Percentiles rank a stretch among this genome's conserved stretches.
phyloP scores from a whole-genome alignment of 1,140 invertebrate species.

The Rhynchophorus ferrugineus region DNA sequence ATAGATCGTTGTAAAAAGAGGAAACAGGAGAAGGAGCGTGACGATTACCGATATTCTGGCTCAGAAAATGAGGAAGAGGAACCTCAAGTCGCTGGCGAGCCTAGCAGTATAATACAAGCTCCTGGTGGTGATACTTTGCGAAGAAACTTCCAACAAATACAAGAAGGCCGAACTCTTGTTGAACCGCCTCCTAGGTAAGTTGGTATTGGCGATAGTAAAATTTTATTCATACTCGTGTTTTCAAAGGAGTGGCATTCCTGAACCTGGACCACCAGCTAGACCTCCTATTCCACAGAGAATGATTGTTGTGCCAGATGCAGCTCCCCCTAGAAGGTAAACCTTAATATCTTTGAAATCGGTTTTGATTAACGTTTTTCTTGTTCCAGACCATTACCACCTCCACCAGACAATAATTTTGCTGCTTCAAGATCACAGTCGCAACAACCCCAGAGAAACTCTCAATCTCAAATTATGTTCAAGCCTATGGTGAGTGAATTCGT shows the following conservation, averaged over 20 bases:
- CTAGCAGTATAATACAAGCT: conserved; percentile 82
- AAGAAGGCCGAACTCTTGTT: conserved; percentile 67
- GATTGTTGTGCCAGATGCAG: conserved; percentile 67
- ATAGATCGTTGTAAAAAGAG: conserved; percentile 95
- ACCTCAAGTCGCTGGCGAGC: conserved; percentile 73
- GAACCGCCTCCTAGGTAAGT: conserved; percentile 37
- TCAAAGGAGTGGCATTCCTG: conserved; percentile 51
- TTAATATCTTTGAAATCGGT: not conserved
- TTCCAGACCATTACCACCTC: conserved; percentile 42
- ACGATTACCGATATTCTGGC: conserved; percentile 77
- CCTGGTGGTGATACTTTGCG: conserved; percentile 83
- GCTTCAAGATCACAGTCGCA: conserved; percentile 42
- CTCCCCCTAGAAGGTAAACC: conserved; percentile 34
- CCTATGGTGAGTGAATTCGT: conserved; percentile 55
- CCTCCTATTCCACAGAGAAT: conserved; percentile 81
- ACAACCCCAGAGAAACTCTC: conserved; percentile 67
- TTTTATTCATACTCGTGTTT: too few species aligned
- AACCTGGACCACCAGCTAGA: conserved; percentile 74
- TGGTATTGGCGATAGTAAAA: too few species aligned
- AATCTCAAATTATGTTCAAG: conserved; percentile 73
- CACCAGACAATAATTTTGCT: conserved; percentile 36
- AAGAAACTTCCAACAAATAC: conserved; percentile 96
- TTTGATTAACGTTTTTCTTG: too few species aligned
- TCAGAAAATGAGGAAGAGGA: conserved; percentile 87
- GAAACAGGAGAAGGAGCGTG: conserved; percentile 81